A percentile compares a stretch with the other conserved stretches of the same genome.
These are phyloP conservation scores for Syngnathus acus DNA, from an alignment of 2,797 vertebrate genomes.

Conservation along the genomic window DNA sequence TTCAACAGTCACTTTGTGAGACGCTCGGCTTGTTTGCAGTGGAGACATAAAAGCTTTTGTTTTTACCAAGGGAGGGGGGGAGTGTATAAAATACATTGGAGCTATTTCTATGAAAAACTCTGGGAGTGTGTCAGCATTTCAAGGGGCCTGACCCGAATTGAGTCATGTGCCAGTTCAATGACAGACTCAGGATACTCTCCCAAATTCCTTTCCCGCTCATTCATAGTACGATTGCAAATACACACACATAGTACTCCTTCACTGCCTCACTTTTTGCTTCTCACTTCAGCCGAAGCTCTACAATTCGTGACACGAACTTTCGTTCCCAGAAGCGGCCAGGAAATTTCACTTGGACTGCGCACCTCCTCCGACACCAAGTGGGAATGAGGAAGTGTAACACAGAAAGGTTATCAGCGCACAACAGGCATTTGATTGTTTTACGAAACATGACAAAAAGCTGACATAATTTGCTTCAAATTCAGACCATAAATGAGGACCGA, in stretches of 20 bases:
- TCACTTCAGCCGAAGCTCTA: constrained; percentile 23
- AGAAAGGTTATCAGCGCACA: background rate
- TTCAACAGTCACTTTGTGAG: constrained; percentile 31
- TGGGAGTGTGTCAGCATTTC: constrained; percentile 46
- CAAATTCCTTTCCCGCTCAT: constrained; percentile 49
- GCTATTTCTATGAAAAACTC: constrained; percentile 42
- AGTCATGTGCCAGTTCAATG: constrained; percentile 33
- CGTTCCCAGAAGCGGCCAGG: constrained; percentile 35
- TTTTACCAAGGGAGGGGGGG: background rate
- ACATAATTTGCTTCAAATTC: too few species aligned
- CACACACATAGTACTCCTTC: background rate
- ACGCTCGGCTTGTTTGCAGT: constrained; percentile 32
- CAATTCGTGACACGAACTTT: constrained; percentile 31
- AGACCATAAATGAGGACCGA: too few species aligned
- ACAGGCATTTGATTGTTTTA: too few species aligned
- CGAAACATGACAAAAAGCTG: too few species aligned
- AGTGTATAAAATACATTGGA: background rate
- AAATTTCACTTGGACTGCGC: constrained; percentile 44
- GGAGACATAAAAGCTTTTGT: constrained; percentile 8
- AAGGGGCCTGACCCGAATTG: constrained; percentile 35
- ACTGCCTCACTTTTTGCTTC: constrained; percentile 3
- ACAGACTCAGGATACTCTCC: constrained; percentile 26
- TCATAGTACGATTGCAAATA: constrained; percentile 31
- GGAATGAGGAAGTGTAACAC: background rate
- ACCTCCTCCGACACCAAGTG: constrained; percentile 26